phyloP scores from a whole-genome alignment of 2,888 invertebrate species.

The Spodoptera picta region DNA sequence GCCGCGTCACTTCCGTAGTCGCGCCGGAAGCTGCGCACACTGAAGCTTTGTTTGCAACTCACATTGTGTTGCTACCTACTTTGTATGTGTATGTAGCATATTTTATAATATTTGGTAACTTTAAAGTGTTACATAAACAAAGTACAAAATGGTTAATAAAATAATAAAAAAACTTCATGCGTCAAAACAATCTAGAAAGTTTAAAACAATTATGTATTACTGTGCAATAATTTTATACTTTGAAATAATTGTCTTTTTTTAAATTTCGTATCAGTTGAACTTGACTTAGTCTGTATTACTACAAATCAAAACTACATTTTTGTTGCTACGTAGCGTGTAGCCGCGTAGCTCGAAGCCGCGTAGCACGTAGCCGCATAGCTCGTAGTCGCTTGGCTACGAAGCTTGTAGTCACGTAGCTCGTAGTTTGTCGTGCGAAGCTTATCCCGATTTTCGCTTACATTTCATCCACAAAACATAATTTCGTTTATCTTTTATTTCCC shows the following conservation, averaged over 20 bases:
- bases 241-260: too few species aligned
- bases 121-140: too few species aligned
- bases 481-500: background rate
- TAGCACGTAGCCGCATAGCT: slow-evolving; percentile 18
- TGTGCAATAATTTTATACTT: too few species aligned
- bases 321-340: background rate
- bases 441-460: slow-evolving; percentile 15
- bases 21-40: slow-evolving; percentile 65
- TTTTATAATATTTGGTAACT: slow-evolving; percentile 11
- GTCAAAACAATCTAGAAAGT: too few species aligned
- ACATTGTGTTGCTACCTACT: slow-evolving; percentile 36
- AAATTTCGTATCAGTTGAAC: too few species aligned
- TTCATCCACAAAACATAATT: slow-evolving; percentile 12
- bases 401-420: slow-evolving; percentile 25
- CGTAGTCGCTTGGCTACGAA: slow-evolving; percentile 1
- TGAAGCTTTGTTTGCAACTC: slow-evolving; percentile 54
- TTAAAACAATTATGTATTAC: too few species aligned
- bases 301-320: background rate
- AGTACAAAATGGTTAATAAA: too few species aligned
- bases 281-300: too few species aligned
- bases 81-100: slow-evolving; percentile 11
- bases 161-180: too few species aligned
- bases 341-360: slow-evolving; percentile 2
- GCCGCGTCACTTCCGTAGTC: slow-evolving; percentile 63
- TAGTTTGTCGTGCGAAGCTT: slow-evolving; percentile 7